A percentile compares a stretch with the other conserved stretches of the same genome.
Conservation (phyloP, 1,140 invertebrate species). For the Bombus vancouverensis region DNA sequence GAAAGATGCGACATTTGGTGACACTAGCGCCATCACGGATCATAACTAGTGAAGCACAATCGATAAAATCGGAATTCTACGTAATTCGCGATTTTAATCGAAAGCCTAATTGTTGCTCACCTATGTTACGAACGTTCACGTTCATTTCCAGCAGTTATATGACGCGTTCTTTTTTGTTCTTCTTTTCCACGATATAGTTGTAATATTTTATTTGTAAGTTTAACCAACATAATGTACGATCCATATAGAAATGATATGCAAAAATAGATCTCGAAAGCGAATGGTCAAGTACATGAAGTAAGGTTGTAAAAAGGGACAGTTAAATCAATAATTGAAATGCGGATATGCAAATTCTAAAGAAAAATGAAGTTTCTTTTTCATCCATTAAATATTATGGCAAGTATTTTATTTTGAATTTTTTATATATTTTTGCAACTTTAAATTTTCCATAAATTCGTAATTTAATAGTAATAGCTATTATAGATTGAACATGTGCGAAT, state of each 20-base stretch:
- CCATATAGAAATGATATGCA: background rate
- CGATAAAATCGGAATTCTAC: background rate
- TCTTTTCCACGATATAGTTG: background rate
- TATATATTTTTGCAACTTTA: background rate
- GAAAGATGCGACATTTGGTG: background rate
- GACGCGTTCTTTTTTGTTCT: conserved; percentile 19
- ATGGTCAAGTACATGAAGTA: no score
- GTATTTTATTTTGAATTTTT: no score
- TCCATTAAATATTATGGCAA: background rate
- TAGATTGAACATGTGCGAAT: conserved; percentile 18
- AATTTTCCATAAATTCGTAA: background rate
- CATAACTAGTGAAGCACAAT: conserved; percentile 6
- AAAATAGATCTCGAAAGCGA: background rate
- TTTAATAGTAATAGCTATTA: conserved; percentile 1
- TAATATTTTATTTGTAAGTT: background rate
- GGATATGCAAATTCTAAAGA: background rate
- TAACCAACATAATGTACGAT: background rate
- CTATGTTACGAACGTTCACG: conserved; percentile 10
- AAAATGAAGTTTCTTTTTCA: background rate
- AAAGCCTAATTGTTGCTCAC: conserved; percentile 45
- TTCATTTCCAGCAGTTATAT: conserved; percentile 9
- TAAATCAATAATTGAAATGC: background rate
- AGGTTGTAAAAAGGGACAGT: background rate
- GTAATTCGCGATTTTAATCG: background rate
- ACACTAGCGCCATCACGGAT: background rate